Base-by-base conservation (phyloP, 1,140 invertebrate species). In the Drosophila navojoa region DNA sequence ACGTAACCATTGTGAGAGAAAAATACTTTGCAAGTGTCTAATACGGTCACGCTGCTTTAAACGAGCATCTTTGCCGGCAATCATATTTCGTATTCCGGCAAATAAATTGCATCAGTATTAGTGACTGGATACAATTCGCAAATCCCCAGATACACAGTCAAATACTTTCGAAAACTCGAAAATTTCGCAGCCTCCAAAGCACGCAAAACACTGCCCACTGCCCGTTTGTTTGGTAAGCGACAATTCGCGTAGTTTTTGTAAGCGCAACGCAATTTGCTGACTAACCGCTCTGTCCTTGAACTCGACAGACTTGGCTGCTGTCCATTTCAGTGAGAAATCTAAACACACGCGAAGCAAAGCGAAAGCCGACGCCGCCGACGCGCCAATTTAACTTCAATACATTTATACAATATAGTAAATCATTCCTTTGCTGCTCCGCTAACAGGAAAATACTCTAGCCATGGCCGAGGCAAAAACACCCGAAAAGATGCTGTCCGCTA, bases 381-480 rank as follows among this genome's bases (percentile, higher is more conserved):
- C 22, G n/a, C 6, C 4, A 35, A 52, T 42, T 63, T 27, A 22
- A 63, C 49, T 63, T 52, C 49, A 15, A 42, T 15, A 35, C 54
- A 27, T 53, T 55, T 55, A 61, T 40, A 22, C 19, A 22, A 59
- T 61, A 61, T 45, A 27, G 44, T 66, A 66, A 45, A 25, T 35
- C 53, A 69, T 40, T 38, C 35, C 35, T 11, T 38, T 38, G 35
- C 35, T 38, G 35, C 10, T 38, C 11, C 35, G 35, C 35, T 38
- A 57, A 60, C 42, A 40, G 35, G 25, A 52, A 50, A 55, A 42
- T 19, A 40, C 3, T 13, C 10, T 35, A 70, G 40, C 50, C 52
- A 90, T 90, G 90, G 79, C 90, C 50, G 82, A 90, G 19, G 70
- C 87, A 77, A 85, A 79, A 68, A 90, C 90, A 29, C 90, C 90